Conservation (phyloP, 2,888 invertebrate species). For the Oxycera nigricornis region DNA sequence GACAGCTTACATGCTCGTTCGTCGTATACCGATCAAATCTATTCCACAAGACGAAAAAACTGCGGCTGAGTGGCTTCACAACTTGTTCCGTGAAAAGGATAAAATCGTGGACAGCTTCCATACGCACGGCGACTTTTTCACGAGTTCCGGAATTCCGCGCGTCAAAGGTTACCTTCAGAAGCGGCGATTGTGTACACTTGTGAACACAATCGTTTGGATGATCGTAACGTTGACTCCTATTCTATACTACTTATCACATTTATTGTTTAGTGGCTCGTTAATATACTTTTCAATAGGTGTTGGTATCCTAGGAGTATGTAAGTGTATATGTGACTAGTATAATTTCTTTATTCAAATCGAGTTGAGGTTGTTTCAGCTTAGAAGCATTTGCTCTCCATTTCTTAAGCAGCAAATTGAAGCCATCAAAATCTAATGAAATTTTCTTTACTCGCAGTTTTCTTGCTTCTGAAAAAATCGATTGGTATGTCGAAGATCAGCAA, state of each 20-base stretch:
- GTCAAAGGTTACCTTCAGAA: conserved; percentile 56
- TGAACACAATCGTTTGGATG: conserved; percentile 78
- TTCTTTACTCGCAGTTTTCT: conserved; percentile 71
- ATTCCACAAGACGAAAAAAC: conserved; percentile 76
- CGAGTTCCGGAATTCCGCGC: conserved; percentile 67
- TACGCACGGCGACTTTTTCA: conserved; percentile 75
- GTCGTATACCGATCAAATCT: conserved; percentile 80
- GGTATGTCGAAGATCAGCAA: conserved; percentile 85
- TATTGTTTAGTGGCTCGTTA: conserved; percentile 76
- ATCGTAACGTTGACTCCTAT: conserved; percentile 73
- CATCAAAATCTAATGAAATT: background rate
- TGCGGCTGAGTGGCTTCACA: conserved; percentile 82
- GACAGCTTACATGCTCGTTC: conserved; percentile 77
- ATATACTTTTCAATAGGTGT: conserved; percentile 73
- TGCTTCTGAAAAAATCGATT: conserved; percentile 79
- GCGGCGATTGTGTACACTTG: conserved; percentile 70
- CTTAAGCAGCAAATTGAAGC: conserved; percentile 1
- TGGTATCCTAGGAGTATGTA: conserved; percentile 77
- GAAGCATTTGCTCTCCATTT: background rate
- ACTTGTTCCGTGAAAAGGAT: conserved; percentile 84
- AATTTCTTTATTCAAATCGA: too few relatives aligned
- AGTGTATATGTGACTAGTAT: conserved; percentile 68
- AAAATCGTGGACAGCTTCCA: conserved; percentile 61
- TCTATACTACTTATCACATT: conserved; percentile 71
- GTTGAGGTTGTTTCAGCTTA: too few relatives aligned